Conservation (phyloP, 2,113 vertebrate genomes). For the Campylomormyrus tamandua region DNA sequence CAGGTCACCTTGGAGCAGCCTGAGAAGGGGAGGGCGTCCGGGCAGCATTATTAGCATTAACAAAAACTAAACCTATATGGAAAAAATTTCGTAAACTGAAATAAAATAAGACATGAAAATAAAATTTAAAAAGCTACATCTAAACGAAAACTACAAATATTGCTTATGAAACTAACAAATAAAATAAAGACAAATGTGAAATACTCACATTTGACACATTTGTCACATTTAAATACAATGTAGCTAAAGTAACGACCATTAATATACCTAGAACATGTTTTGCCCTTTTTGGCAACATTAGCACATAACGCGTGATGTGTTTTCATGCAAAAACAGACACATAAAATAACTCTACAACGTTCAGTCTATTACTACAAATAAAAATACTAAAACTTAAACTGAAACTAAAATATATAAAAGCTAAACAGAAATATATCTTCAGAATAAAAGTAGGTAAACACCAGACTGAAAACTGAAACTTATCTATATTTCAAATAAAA, state of each 20-base stretch:
- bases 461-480: background rate
- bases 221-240: slow-evolving; percentile 25
- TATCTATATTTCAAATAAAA: background rate
- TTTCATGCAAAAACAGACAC: background rate
- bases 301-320: background rate
- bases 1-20: slow-evolving; percentile 97
- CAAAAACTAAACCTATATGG: background rate
- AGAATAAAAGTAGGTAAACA: background rate
- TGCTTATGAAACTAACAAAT: background rate
- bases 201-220: no score
- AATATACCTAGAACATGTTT: background rate
- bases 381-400: background rate
- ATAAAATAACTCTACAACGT: background rate
- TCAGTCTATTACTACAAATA: background rate
- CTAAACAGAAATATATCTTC: background rate
- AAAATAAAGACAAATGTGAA: background rate
- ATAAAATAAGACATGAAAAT: background rate
- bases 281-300: background rate
- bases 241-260: background rate
- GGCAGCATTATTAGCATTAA: slow-evolving; percentile 50
- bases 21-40: slow-evolving; percentile 53
- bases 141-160: background rate
- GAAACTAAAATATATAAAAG: background rate
- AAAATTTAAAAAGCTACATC: background rate
- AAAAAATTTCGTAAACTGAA: background rate